A percentile compares a stretch with the other conserved stretches of the same genome.
These are phyloP conservation scores for Eupithecia inturbata DNA, from an alignment of 2,888 invertebrate genomes.

Conservation along the genomic window DNA sequence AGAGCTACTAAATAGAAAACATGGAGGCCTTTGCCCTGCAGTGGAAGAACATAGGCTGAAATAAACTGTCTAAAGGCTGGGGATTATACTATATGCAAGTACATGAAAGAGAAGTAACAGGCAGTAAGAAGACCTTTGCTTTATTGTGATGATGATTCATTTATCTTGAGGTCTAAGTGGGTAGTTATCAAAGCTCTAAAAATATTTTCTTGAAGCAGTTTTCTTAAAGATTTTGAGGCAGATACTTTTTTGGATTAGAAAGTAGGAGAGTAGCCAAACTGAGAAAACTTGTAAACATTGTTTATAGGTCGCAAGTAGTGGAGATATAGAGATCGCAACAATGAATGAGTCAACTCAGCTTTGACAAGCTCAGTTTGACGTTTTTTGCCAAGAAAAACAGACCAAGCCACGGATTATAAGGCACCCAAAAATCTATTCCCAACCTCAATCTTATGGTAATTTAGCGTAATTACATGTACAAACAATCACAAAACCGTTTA, in stretches of 20 bases:
- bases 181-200: background rate
- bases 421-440: slow-evolving; percentile 60
- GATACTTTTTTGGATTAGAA: slow-evolving; percentile 13
- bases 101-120: background rate
- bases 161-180: background rate
- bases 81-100: background rate
- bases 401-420: slow-evolving; percentile 59
- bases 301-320: slow-evolving; percentile 55
- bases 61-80: background rate
- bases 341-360: slow-evolving; percentile 83
- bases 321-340: slow-evolving; percentile 68
- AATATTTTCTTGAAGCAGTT: background rate
- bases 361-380: slow-evolving; percentile 84
- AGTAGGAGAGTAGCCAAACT: background rate
- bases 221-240: background rate
- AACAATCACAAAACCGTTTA: slow-evolving; percentile 65
- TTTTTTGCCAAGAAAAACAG: slow-evolving; percentile 77
- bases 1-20: background rate
- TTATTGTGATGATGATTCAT: background rate
- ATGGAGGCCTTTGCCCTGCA: background rate
- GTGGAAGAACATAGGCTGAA: background rate
- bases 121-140: background rate
- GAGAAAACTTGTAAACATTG: slow-evolving; percentile 55
- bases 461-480: slow-evolving; percentile 60
- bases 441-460: slow-evolving; percentile 51